A percentile compares a stretch with the other conserved stretches of the same genome.
Evolutionary conservation across 2,888 invertebrate species (phyloP).

Genomic region (Anodontia alba): DNA sequence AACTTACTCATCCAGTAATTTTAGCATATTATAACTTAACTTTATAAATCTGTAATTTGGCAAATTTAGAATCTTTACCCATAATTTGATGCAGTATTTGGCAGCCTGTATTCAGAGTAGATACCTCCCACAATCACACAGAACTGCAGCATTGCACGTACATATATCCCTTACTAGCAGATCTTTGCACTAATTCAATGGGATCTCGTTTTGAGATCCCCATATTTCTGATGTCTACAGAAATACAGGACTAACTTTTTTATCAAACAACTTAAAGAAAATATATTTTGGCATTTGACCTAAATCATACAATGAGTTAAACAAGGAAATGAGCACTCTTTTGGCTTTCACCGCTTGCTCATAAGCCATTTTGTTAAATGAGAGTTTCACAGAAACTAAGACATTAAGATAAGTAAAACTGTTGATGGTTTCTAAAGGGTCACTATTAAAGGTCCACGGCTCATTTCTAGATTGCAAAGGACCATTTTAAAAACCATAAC

Average conservation of each 20-base stretch:
- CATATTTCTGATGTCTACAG: slow-evolving; percentile 18
- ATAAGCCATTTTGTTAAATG: too few relatives aligned
- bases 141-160: too few relatives aligned
- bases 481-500: slow-evolving; percentile 43
- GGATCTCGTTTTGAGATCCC: slow-evolving; percentile 9
- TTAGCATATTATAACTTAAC: too few relatives aligned
- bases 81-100: too few relatives aligned
- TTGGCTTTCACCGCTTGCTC: slow-evolving; percentile 10
- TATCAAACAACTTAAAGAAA: slow-evolving; percentile 2
- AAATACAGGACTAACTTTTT: slow-evolving; percentile 39
- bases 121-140: too few relatives aligned
- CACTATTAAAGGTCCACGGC: slow-evolving; percentile 34
- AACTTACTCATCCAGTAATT: too few relatives aligned
- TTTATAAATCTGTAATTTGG: too few relatives aligned
- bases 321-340: not conserved
- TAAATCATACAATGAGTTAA: not conserved
- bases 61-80: too few relatives aligned
- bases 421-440: not conserved
- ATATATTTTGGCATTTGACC: not conserved
- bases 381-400: not conserved
- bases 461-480: slow-evolving; percentile 35
- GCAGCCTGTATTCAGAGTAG: too few relatives aligned
- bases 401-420: slow-evolving; percentile 35
- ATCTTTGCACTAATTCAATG: slow-evolving; percentile 1
- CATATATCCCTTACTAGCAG: not conserved